Percentiles rank a stretch among this genome's conserved stretches.
Conservation (phyloP, 2,113 vertebrate species). For the Xyrauchen texanus region DNA sequence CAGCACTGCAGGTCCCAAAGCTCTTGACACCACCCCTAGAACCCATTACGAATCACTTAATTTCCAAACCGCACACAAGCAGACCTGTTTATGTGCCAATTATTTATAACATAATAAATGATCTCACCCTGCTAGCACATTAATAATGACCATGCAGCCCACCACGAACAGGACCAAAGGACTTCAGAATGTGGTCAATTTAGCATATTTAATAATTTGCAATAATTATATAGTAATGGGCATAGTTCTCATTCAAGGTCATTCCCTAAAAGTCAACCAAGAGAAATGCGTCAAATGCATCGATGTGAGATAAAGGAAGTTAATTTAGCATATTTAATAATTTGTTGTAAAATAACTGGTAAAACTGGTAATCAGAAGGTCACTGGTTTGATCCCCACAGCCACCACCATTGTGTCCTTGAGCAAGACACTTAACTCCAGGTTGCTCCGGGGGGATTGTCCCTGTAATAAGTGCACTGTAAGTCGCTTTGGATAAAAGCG, state of each 20-base stretch:
- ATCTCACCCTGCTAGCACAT: constrained; percentile 67
- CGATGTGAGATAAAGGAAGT: not conserved
- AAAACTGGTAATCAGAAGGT: too few species aligned
- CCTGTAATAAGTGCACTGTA: too few species aligned
- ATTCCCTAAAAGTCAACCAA: constrained; percentile 56
- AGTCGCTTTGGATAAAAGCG: too few species aligned
- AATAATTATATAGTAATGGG: too few species aligned
- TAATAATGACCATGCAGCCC: constrained; percentile 69
- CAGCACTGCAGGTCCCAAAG: constrained; percentile 73
- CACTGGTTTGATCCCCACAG: too few species aligned
- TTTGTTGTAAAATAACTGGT: too few species aligned
- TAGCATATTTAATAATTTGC: too few species aligned
- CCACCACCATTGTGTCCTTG: too few species aligned
- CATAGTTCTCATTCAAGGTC: constrained; percentile 58
- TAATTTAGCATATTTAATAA: not conserved
- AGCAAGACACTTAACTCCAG: too few species aligned
- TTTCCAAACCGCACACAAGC: not conserved
- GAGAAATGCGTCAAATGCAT: not conserved
- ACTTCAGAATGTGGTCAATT: constrained; percentile 61
- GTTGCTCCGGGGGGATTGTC: too few species aligned
- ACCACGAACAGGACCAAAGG: constrained; percentile 68
- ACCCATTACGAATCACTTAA: not conserved
- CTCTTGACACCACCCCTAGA: constrained; percentile 70
- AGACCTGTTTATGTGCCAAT: not conserved
- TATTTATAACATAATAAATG: not conserved